Conservation (phyloP, 1,140 invertebrate genomes). For the Hylyphantes graminicola region DNA sequence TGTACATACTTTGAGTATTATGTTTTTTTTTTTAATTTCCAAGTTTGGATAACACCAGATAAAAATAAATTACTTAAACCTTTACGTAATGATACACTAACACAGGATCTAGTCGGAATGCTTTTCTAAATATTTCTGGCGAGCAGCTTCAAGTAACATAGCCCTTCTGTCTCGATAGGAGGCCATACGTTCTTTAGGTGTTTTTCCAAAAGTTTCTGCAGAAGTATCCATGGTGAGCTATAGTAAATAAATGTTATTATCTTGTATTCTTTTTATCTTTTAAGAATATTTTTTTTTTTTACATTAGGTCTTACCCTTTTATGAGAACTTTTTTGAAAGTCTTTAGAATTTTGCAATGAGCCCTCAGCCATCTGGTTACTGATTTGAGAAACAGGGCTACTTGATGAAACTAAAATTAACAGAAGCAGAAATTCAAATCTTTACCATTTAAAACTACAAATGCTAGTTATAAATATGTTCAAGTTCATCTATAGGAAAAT, state of each 20-base stretch:
- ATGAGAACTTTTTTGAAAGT: not conserved
- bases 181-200: constrained; percentile 49
- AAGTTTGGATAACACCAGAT: not conserved
- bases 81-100: not conserved
- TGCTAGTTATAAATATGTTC: too few species aligned
- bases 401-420: not conserved
- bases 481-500: too few species aligned
- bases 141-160: constrained; percentile 27
- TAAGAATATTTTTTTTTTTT: too few species aligned
- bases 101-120: not conserved
- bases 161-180: constrained; percentile 53
- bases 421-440: not conserved
- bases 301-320: too few species aligned
- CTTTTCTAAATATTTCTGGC: constrained; percentile 41
- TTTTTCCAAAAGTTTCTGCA: constrained; percentile 49
- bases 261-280: too few species aligned
- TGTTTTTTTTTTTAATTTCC: not conserved
- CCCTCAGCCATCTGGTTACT: too few species aligned
- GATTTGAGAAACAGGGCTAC: too few species aligned
- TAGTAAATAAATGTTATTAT: not conserved
- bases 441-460: not conserved
- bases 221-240: constrained; percentile 39
- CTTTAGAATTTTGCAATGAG: too few species aligned
- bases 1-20: constrained; percentile 18
- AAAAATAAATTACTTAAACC: not conserved